These are phyloP conservation scores for Apostichopus parvimensis DNA, from an alignment of 35 echinoderm and acorn worm genomes.

Conservation along the genomic window DNA sequence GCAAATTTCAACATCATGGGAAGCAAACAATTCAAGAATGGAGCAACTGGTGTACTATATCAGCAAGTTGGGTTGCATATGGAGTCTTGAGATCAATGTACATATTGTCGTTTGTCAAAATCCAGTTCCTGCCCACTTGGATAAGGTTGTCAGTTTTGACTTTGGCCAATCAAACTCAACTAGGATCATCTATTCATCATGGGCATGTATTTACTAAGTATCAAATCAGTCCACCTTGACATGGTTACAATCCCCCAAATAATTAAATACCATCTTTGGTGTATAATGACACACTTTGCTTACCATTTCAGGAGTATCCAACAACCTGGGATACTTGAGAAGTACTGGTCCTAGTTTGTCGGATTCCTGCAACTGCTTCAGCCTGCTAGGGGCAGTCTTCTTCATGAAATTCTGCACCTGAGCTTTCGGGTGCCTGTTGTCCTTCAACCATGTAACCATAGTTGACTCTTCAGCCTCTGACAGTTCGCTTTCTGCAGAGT, in stretches of 20 bases:
- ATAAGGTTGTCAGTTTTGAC: no score
- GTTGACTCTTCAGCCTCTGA: not conserved
- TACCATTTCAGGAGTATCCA: slow-evolving; percentile 17
- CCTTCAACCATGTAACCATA: not conserved
- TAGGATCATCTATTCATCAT: not conserved
- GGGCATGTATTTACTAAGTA: no score
- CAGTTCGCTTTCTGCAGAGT: not conserved
- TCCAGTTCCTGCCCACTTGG: no score
- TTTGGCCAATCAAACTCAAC: not conserved
- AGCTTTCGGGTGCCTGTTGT: not conserved
- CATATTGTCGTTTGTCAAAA: no score
- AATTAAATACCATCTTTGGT: not conserved
- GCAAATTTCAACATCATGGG: no score
- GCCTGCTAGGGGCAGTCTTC: not conserved
- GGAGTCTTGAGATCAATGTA: no score
- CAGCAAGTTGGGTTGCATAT: no score
- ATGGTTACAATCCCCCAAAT: not conserved
- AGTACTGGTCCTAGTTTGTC: not conserved
- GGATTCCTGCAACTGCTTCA: not conserved
- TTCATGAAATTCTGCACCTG: not conserved
- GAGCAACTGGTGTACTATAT: no score
- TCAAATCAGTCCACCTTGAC: no score
- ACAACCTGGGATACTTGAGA: not conserved
- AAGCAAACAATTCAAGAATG: no score
- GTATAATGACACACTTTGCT: not conserved